Conservation (phyloP, 2,888 invertebrate genomes). For the Meloe dianella region DNA sequence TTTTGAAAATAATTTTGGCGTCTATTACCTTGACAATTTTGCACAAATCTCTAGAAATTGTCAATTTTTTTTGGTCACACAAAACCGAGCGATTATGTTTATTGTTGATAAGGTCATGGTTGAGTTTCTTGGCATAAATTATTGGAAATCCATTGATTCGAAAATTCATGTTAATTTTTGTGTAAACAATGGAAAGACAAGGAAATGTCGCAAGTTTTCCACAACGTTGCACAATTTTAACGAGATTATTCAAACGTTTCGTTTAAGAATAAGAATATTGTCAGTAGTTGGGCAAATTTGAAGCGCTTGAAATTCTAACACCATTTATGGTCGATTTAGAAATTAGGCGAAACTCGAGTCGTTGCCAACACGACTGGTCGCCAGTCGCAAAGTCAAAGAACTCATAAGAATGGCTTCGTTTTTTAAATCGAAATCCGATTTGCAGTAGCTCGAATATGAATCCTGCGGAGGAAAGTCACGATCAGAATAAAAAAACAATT, state of each 20-base stretch:
- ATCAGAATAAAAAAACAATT: no score
- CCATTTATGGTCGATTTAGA: constrained; percentile 2
- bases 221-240: background rate
- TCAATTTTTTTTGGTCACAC: no score
- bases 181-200: background rate
- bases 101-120: no score
- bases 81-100: no score
- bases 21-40: no score
- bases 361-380: background rate
- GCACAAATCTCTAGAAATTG: no score
- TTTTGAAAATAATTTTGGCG: no score
- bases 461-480: no score
- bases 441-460: no score
- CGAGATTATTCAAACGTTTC: background rate
- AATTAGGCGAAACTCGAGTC: background rate
- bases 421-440: no score
- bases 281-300: background rate
- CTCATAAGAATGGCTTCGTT: background rate
- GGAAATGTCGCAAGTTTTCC: background rate
- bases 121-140: background rate
- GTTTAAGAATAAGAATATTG: no score
- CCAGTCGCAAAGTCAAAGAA: background rate
- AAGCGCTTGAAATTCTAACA: background rate
- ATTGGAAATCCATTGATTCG: background rate
- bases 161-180: background rate